A percentile compares a stretch with the other conserved stretches of the same genome.
Evolutionary conservation across 2,113 vertebrate genomes (phyloP).

Genomic region (Tretioscincus oriximinensis): DNA sequence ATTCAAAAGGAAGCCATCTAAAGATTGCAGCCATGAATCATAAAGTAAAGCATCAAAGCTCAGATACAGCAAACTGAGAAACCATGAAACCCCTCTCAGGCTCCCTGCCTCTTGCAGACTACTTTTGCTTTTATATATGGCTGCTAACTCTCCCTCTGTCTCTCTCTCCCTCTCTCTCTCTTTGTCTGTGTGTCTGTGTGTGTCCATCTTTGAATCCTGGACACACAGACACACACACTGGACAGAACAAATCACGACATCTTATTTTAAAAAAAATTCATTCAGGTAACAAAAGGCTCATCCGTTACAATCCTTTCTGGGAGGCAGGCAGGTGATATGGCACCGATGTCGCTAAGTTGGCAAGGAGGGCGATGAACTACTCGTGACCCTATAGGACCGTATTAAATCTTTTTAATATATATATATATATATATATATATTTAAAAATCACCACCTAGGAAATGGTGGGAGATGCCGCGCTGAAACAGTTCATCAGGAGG

Average conservation of each 20-base stretch:
- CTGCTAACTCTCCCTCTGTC: too few relatives aligned
- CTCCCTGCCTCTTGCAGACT: not conserved
- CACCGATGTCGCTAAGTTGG: not conserved
- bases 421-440: too few relatives aligned
- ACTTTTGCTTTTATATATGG: not conserved
- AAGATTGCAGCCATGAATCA: not conserved
- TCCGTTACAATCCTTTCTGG: not conserved
- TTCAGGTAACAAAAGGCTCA: conserved; percentile 17
- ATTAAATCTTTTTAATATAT: not conserved
- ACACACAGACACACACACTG: too few relatives aligned
- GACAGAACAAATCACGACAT: not conserved
- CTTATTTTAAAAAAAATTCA: not conserved
- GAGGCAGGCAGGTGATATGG: accelerated
- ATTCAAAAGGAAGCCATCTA: not conserved
- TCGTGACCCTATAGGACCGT: not conserved
- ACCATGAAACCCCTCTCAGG: not conserved
- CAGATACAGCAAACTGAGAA: not conserved
- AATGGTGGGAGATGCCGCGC: not conserved
- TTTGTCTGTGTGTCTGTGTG: not conserved
- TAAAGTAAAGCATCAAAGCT: not conserved
- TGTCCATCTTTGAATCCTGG: conserved; percentile 9
- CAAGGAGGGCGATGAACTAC: accelerated
- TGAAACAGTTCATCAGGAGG: accelerated
- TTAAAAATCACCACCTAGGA: not conserved
- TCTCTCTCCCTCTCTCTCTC: too few relatives aligned